phyloP scores from a whole-genome alignment of 2,113 vertebrate species.

The Ctenodactylus gundi region DNA sequence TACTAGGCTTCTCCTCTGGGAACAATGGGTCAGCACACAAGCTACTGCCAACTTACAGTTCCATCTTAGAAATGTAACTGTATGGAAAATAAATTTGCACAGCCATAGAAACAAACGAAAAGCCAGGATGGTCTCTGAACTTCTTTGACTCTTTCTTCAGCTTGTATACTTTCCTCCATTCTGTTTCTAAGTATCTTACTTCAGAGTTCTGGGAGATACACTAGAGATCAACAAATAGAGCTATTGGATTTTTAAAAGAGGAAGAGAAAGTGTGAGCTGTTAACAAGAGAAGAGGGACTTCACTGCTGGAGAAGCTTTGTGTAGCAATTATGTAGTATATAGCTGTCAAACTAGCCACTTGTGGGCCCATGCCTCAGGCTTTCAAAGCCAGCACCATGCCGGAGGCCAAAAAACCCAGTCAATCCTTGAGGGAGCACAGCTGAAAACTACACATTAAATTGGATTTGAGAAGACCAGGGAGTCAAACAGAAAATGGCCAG shows the following conservation, averaged over 20 bases:
- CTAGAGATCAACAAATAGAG: background rate
- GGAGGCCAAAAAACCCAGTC: background rate
- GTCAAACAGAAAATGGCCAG: background rate
- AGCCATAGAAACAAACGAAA: background rate
- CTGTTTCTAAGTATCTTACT: background rate
- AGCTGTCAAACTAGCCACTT: background rate
- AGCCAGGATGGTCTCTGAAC: background rate
- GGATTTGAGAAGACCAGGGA: background rate
- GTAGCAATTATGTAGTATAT: background rate
- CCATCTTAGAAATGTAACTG: background rate
- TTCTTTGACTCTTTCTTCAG: background rate
- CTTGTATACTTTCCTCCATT: background rate
- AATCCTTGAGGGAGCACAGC: background rate
- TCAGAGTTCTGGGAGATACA: background rate
- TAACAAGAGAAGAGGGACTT: background rate
- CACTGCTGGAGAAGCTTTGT: conserved; percentile 8
- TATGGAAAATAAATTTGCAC: background rate
- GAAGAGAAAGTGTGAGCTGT: background rate
- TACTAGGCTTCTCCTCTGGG: background rate
- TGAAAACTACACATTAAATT: background rate
- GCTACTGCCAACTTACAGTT: background rate
- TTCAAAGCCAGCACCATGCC: background rate
- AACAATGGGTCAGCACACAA: background rate
- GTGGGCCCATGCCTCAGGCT: background rate
- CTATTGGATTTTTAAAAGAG: background rate